Percentiles rank a stretch among this genome's conserved stretches.
Evolutionary conservation across 2,113 vertebrate genomes (phyloP).

Genomic region (Pterocles orientalis): DNA sequence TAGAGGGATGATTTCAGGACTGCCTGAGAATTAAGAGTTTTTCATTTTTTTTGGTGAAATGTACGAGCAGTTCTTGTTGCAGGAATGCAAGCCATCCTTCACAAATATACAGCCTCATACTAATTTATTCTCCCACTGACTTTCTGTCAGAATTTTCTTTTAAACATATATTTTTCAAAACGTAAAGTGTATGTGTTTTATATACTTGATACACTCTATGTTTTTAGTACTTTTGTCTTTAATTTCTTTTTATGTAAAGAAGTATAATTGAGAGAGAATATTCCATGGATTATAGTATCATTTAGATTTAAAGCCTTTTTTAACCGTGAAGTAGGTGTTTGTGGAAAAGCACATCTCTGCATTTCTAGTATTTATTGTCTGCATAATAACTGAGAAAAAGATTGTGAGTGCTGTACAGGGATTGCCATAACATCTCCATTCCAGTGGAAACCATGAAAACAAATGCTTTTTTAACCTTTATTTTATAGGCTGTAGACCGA

Average conservation of each 20-base stretch:
- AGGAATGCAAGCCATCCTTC: background rate
- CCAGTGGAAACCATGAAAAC: background rate
- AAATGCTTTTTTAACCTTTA: background rate
- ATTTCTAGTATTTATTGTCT: constrained; percentile 42
- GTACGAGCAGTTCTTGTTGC: background rate
- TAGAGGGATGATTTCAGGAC: background rate
- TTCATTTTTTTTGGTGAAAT: background rate
- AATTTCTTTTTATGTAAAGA: background rate
- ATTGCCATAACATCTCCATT: background rate
- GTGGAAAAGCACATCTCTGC: background rate
- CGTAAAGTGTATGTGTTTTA: background rate
- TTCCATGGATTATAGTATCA: background rate
- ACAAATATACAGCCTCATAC: background rate
- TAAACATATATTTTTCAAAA: background rate
- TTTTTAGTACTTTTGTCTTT: background rate
- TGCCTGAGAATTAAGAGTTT: background rate
- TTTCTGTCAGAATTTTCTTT: background rate
- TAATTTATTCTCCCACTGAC: background rate
- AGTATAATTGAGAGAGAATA: background rate
- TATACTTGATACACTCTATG: background rate
- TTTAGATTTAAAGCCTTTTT: background rate
- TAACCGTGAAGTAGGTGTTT: background rate
- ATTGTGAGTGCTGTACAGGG: background rate
- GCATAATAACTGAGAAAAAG: constrained; percentile 16
- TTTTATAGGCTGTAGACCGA: background rate